Evolutionary conservation across 2,888 invertebrate genomes (phyloP).

Genomic region (Nineta flava): DNA sequence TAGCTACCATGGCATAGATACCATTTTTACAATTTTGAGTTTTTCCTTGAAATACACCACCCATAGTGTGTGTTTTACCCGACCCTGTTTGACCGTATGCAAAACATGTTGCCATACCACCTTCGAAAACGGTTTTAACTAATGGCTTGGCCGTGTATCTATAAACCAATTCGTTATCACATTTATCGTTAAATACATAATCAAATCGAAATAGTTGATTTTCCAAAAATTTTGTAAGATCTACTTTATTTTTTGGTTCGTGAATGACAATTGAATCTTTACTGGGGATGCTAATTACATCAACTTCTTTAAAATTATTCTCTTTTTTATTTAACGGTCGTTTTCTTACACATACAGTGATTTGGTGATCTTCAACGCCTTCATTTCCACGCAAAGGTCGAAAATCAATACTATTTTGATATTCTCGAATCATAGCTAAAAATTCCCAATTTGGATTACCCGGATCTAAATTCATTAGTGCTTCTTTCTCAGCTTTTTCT

Average conservation of each 20-base stretch:
- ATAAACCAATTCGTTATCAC: slow-evolving; percentile 91
- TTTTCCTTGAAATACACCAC: slow-evolving; percentile 88
- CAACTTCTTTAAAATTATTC: slow-evolving; percentile 68
- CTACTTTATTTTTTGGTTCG: slow-evolving; percentile 89
- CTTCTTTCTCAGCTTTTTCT: slow-evolving; percentile 75
- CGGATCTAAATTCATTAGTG: slow-evolving; percentile 77
- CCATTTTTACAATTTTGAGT: slow-evolving; percentile 92
- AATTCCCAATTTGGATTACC: slow-evolving; percentile 97
- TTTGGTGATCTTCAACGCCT: slow-evolving; percentile 79
- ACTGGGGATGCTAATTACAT: slow-evolving; percentile 90
- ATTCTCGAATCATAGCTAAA: slow-evolving; percentile 84
- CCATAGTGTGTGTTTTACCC: slow-evolving; percentile 97
- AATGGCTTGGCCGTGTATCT: slow-evolving; percentile 97
- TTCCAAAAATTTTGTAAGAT: slow-evolving; percentile 94
- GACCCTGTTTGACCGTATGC: slow-evolving; percentile 99
- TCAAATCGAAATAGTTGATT: slow-evolving; percentile 97
- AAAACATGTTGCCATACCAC: slow-evolving; percentile 99
- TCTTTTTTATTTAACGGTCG: slow-evolving; percentile 93
- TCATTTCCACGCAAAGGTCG: slow-evolving; percentile 73
- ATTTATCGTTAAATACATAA: slow-evolving; percentile 94
- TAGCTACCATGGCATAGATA: slow-evolving; percentile 94
- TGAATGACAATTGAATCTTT: slow-evolving; percentile 82
- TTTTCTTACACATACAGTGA: slow-evolving; percentile 96
- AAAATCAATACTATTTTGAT: slow-evolving; percentile 68
- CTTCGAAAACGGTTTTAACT: slow-evolving; percentile 95